Conservation (phyloP, 2,113 vertebrate species). For the Zingel zingel region DNA sequence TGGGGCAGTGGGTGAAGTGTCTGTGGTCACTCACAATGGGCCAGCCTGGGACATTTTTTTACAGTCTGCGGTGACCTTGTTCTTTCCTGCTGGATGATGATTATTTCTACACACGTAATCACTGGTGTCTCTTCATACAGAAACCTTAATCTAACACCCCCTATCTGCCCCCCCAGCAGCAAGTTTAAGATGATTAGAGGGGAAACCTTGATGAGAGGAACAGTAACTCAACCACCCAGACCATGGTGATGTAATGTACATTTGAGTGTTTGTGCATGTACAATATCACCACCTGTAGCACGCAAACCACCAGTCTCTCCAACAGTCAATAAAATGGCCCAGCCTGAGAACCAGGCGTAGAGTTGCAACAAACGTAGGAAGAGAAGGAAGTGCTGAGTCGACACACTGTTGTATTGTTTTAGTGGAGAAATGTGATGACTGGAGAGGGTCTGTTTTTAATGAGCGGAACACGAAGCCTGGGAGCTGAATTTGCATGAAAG, state of each 20-base stretch:
- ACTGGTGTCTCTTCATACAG: not conserved
- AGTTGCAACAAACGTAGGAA: constrained; percentile 52
- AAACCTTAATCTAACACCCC: constrained; percentile 1
- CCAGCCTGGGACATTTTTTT: constrained; percentile 10
- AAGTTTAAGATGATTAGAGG: not conserved
- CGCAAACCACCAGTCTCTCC: constrained; percentile 37
- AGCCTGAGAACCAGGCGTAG: constrained; percentile 30
- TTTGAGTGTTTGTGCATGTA: constrained; percentile 4
- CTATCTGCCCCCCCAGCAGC: too few relatives aligned
- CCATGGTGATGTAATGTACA: constrained; percentile 46
- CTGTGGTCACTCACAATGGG: constrained; percentile 2
- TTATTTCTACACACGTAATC: constrained; percentile 37
- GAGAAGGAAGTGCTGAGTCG: constrained; percentile 73
- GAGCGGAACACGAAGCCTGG: constrained; percentile 78
- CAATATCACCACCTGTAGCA: constrained; percentile 37
- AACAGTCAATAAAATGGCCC: constrained; percentile 66
- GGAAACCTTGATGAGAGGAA: constrained; percentile 6
- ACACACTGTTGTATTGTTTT: constrained; percentile 75
- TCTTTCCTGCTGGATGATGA: constrained; percentile 31
- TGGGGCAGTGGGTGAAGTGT: constrained; percentile 54
- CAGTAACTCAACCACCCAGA: constrained; percentile 16
- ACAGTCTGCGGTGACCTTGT: constrained; percentile 23
- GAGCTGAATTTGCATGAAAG: constrained; percentile 74
- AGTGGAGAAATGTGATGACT: constrained; percentile 79
- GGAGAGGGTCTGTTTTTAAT: constrained; percentile 70